Conservation (phyloP, 2,797 vertebrate species). For the Thripadectes ignobilis region DNA sequence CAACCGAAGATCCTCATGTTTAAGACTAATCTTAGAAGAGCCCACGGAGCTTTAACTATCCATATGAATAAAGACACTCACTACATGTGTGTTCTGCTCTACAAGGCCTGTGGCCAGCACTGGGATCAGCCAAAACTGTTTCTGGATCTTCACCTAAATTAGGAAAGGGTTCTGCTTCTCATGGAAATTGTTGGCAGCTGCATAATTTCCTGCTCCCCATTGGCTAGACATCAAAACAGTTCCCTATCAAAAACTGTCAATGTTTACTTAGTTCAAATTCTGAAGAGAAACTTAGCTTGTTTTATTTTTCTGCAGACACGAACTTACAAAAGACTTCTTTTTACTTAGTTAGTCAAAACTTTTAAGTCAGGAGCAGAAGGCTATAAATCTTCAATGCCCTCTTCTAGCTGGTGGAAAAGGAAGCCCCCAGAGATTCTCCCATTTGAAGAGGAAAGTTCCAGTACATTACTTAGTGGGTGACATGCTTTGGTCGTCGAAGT, state of each 20-base stretch:
- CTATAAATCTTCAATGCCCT: background rate
- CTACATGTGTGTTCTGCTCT: background rate
- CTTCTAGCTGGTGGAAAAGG: background rate
- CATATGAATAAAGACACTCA: background rate
- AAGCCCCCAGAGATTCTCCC: background rate
- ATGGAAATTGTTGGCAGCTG: background rate
- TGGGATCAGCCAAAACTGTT: background rate
- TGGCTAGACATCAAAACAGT: background rate
- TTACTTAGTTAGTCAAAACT: background rate
- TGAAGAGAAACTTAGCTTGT: background rate
- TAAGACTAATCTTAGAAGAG: background rate
- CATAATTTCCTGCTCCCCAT: background rate
- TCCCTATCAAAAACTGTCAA: background rate
- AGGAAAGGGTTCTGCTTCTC: background rate
- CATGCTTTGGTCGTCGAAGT: background rate
- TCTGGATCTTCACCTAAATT: background rate
- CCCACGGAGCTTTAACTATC: background rate
- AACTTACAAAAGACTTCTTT: background rate
- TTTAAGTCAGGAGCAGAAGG: background rate
- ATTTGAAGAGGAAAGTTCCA: background rate
- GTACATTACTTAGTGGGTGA: background rate
- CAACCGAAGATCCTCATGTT: background rate
- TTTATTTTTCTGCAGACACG: background rate
- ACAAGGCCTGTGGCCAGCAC: background rate
- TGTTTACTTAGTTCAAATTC: background rate